Evolutionary conservation across 2,113 vertebrate species (phyloP).

Genomic region (Natator depressus): DNA sequence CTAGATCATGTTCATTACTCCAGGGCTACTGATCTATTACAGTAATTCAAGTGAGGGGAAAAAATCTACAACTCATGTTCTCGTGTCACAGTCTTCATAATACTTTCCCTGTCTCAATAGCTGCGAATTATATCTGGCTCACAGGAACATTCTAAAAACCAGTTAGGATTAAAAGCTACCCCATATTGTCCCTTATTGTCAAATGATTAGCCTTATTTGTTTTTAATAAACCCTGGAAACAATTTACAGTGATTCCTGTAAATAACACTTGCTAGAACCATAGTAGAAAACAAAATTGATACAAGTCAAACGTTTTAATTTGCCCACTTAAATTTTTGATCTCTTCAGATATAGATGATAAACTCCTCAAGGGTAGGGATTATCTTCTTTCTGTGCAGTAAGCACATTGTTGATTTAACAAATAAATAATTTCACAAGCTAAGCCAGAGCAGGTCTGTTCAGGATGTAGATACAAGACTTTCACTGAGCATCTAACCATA

Average conservation of each 20-base stretch:
- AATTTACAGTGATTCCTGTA: not conserved
- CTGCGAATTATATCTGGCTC: not conserved
- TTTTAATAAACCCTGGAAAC: not conserved
- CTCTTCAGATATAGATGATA: not conserved
- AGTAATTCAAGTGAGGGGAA: not conserved
- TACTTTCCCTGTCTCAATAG: not conserved
- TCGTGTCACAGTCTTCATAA: not conserved
- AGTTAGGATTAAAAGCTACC: not conserved
- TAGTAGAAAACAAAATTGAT: not conserved
- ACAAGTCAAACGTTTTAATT: not conserved
- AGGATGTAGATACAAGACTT: not conserved
- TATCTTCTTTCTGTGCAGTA: not conserved
- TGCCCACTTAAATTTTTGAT: not conserved
- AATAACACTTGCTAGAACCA: not conserved
- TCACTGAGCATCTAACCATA: not conserved
- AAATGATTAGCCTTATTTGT: not conserved
- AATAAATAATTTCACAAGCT: not conserved
- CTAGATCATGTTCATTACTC: slow-evolving; percentile 22
- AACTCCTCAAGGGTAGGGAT: not conserved
- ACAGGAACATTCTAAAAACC: not conserved
- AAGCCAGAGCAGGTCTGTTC: not conserved
- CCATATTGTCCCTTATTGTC: not conserved
- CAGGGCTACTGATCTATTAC: not conserved
- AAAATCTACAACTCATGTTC: not conserved
- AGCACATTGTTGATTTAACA: not conserved